Evolutionary conservation across 2,113 vertebrate genomes (phyloP).

Genomic region (Copsychus sechellarum): DNA sequence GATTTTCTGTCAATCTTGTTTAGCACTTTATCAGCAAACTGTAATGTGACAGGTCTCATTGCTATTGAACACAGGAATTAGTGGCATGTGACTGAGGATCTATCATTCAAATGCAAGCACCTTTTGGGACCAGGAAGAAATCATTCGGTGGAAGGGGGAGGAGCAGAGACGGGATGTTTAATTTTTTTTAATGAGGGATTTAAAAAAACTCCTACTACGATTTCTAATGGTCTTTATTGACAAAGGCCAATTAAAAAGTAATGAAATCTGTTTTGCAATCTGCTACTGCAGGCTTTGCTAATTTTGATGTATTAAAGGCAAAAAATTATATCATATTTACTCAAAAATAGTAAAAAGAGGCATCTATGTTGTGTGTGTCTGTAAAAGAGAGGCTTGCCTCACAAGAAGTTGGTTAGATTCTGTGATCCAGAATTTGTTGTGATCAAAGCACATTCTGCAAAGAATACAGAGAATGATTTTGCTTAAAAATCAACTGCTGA

Average conservation of each 20-base stretch:
- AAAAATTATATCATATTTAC: not conserved
- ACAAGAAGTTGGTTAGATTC: not conserved
- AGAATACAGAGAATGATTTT: slow-evolving; percentile 14
- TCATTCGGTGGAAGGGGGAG: accelerated
- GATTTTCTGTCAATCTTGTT: not conserved
- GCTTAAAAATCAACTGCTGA: slow-evolving; percentile 21
- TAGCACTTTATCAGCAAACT: not conserved
- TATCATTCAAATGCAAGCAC: not conserved
- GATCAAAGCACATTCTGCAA: slow-evolving; percentile 24
- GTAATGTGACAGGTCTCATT: not conserved
- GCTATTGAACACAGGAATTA: not conserved
- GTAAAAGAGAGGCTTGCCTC: not conserved
- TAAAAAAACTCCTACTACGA: not conserved
- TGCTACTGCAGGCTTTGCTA: not conserved
- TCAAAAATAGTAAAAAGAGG: slow-evolving; percentile 3
- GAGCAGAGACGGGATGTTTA: accelerated
- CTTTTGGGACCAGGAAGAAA: not conserved
- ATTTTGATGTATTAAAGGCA: not conserved
- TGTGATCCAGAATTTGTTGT: not conserved
- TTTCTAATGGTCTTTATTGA: not conserved
- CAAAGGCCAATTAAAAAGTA: not conserved
- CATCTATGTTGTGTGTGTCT: not conserved
- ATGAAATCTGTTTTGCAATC: not conserved
- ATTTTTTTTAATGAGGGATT: not conserved
- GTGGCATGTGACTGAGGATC: not conserved